Conservation (phyloP, 2,888 invertebrate genomes). For the Xiphydria camelus region DNA sequence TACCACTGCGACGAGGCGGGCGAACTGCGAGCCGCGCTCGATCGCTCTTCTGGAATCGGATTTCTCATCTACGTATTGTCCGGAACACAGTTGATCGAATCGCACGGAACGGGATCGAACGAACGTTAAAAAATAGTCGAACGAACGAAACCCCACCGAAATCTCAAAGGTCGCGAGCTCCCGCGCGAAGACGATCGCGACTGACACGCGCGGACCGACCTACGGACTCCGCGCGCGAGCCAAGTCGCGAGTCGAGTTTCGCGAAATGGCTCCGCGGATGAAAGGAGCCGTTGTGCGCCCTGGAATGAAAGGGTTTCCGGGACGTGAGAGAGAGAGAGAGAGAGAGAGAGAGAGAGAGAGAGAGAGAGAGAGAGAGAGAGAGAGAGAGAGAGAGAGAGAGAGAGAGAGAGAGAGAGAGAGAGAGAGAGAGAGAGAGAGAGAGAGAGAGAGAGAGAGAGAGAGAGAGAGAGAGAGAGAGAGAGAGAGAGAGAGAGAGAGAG, state of each 20-base stretch:
- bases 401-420: too few species aligned
- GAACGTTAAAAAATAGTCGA: too few species aligned
- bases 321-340: constrained; percentile 7
- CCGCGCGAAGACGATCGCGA: neutral
- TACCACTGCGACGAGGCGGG: too few species aligned
- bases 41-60: too few species aligned
- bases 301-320: constrained; percentile 41
- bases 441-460: constrained; percentile 9
- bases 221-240: neutral
- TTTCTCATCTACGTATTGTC: too few species aligned
- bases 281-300: constrained; percentile 34
- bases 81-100: too few species aligned
- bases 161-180: too few species aligned
- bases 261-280: constrained; percentile 36
- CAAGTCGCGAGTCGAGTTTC: constrained; percentile 19
- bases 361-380: constrained; percentile 3
- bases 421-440: neutral
- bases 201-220: neutral
- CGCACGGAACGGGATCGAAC: too few species aligned
- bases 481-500: constrained; percentile 14
- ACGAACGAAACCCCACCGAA: too few species aligned
- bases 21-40: too few species aligned
- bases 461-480: constrained; percentile 14
- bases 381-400: too few species aligned
- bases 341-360: constrained; percentile 3